Base-by-base conservation (phyloP, 2,797 vertebrate species). In the Florisuga fusca region DNA sequence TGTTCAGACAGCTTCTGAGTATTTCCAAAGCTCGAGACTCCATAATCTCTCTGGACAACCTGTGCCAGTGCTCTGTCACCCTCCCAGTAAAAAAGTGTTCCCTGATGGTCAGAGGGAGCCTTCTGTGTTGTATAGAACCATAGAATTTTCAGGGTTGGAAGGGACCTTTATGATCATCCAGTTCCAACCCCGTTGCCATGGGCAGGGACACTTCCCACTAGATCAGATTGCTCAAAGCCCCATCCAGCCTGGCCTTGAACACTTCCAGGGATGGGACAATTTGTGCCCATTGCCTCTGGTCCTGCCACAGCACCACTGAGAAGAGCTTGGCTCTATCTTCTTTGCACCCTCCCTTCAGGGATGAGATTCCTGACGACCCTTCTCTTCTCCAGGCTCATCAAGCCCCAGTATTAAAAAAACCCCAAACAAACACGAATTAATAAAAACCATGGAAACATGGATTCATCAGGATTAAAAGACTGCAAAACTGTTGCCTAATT, bases 301-400 rank as follows among this genome's bases (percentile, higher is more conserved):
- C 20, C 50, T 2, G 51, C 1, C 38, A 13, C 16, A 29, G 27
- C n/a, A 38, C 9, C 20, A 9, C 34, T 2, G 9, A 15, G 18
- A 18, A 19, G 17, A 57, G 12, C 38, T 59, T 4, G 34, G 6
- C 43, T 45, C 20, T 2, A 1, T 27, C n/a, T 12, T 31, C 29
- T 7, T 6, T 6, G 36, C 29, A 23, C 26, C 25, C 12, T 62
- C 34, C 38, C 48, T 43, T 12, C 4, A 26, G 34, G 14, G 23
- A 0, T 12, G 41, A 34, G 15, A 31, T 4, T 11, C 18, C 10
- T 3, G 2, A 0, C 17, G 1, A 82, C 7, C 20, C 38, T 29
- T 31, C 31, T 29, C 63, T 61, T 48, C 57, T n/a, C 18, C 53
- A 12, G 10, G 5, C 22, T 58, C 22, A 58, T 8, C 61, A 69